Conservation (phyloP, 2,113 vertebrate genomes). For the Bos indicus region DNA sequence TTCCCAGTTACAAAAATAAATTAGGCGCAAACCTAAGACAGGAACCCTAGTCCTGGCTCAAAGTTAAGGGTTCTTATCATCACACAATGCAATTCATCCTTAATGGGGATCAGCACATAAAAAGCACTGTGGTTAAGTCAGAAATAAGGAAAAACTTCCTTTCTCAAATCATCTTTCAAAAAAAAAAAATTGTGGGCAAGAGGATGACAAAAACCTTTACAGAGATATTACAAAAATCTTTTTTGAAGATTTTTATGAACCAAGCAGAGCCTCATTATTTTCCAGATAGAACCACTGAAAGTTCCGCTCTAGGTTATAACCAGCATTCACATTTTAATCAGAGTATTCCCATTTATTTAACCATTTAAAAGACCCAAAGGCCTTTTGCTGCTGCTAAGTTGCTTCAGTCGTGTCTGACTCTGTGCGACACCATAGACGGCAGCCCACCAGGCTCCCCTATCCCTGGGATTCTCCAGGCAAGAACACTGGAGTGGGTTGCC, state of each 20-base stretch:
- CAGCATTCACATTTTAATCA: not conserved
- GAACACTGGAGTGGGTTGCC: too few species aligned
- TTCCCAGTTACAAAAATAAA: not conserved
- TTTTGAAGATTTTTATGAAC: constrained; percentile 4
- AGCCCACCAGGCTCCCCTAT: too few species aligned
- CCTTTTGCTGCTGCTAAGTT: not conserved
- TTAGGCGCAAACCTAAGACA: not conserved
- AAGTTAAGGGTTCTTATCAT: not conserved
- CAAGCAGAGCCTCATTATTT: not conserved
- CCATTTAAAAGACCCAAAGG: not conserved
- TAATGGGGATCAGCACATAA: not conserved
- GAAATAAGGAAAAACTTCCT: not conserved
- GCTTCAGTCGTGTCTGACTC: too few species aligned
- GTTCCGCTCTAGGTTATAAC: not conserved
- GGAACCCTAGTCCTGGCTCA: not conserved
- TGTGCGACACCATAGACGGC: too few species aligned
- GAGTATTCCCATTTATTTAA: constrained; percentile 2
- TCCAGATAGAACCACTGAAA: not conserved
- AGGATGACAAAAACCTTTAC: not conserved
- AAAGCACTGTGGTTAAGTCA: not conserved
- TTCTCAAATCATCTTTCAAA: not conserved
- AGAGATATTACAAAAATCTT: not conserved
- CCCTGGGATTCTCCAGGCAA: too few species aligned
- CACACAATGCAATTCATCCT: not conserved
- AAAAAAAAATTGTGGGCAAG: not conserved